Base-by-base conservation (phyloP, 2,113 vertebrate genomes). In the Pyrgilauda ruficollis region DNA sequence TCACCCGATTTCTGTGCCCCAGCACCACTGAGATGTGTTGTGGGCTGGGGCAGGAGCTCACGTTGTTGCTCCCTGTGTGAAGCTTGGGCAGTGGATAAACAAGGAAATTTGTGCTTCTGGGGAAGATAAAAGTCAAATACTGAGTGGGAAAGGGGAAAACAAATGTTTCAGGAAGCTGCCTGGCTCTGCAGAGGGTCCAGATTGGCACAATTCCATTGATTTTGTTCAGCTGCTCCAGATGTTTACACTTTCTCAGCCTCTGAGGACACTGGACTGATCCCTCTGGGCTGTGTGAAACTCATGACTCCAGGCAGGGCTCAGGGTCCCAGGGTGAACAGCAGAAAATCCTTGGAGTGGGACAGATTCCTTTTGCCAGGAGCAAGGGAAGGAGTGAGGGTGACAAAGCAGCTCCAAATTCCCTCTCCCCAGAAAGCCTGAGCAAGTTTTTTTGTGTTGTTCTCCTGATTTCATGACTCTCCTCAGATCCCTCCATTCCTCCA, bases 31-130 rank as follows among this genome's bases (percentile, higher is more conserved):
- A 28, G 58, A 67, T 18, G 3, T 11, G 3, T 10, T 30, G 58
- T 56, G 87, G 33, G 7, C 17, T 8, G 13, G 52, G 22, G 33
- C 52, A 55, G 62, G 73, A 61, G 7, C 11, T 46, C 81, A 22
- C 5, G 0, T 6, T 56, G 59, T 23, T 49, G 21, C 11, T 33
- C 30, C 31, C 50, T 63, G 0, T 30, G 50, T 43, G 56, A 31
- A 37, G 30, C 30, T 18, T 1, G 6, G 61, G 61, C 61, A n/a
- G n/a, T 23, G 78, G 30, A 10, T 67, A 18, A 63, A 8, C 30
- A 50, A 44, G 24, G 23, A 33, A 35, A 20, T 10, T 50, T 33
- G 13, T 31, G 43, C 15, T 73, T 68, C 49, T 44, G 24, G 46
- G 74, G 58, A 37, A 39, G 47, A 30, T 15, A 35, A 70, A 70